Evolutionary conservation across 2,888 invertebrate species (phyloP).

Genomic region (Parnassius glacialis): DNA sequence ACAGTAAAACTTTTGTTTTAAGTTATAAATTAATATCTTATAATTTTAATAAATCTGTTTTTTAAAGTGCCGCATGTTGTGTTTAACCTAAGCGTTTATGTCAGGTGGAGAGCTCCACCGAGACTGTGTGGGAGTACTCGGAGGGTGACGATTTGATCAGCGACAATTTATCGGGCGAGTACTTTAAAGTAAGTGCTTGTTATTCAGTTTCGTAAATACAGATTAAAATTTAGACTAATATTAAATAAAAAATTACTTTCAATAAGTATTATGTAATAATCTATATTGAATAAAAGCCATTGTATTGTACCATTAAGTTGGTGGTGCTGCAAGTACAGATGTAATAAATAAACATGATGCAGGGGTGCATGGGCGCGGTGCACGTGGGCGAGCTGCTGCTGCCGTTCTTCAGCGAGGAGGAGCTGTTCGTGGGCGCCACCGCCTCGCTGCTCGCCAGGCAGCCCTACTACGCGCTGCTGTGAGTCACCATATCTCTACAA

Average conservation of each 20-base stretch:
- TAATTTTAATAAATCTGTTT: too few relatives aligned
- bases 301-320: too few relatives aligned
- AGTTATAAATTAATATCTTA: too few relatives aligned
- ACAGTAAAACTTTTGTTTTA: too few relatives aligned
- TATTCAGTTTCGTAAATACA: too few relatives aligned
- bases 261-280: too few relatives aligned
- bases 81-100: neutral
- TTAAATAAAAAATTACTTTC: too few relatives aligned
- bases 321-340: too few relatives aligned
- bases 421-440: slow-evolving; percentile 84
- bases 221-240: too few relatives aligned
- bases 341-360: slow-evolving; percentile 32
- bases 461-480: slow-evolving; percentile 69
- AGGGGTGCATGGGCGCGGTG: slow-evolving; percentile 94
- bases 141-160: slow-evolving; percentile 60
- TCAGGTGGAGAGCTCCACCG: slow-evolving; percentile 60
- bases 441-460: slow-evolving; percentile 65
- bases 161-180: slow-evolving; percentile 68
- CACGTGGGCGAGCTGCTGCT: slow-evolving; percentile 90
- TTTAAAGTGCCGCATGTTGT: too few relatives aligned
- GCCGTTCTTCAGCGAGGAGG: slow-evolving; percentile 90
- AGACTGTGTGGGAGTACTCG: slow-evolving; percentile 57
- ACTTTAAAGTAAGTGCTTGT: slow-evolving; percentile 59
- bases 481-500: slow-evolving; percentile 28
- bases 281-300: too few relatives aligned